These are phyloP conservation scores for Stenichneumon culpator DNA, from an alignment of 2,888 invertebrate species.

Conservation along the genomic window DNA sequence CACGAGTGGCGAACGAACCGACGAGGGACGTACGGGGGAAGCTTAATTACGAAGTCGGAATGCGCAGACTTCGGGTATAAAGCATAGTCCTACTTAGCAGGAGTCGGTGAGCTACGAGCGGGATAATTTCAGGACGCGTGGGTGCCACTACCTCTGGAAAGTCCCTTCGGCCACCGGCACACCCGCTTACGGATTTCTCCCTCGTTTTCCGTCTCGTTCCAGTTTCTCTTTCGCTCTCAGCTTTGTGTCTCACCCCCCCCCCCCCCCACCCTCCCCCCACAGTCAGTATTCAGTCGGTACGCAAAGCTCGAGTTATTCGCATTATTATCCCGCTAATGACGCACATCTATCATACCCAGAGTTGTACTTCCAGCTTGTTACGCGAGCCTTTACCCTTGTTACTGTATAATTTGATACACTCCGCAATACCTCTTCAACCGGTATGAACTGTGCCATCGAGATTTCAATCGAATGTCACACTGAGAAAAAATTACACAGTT, in stretches of 20 bases:
- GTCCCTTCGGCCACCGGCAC: not conserved
- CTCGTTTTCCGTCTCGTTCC: not conserved
- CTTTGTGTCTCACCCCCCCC: not conserved
- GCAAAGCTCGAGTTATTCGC: constrained; percentile 29
- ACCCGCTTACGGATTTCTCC: not conserved
- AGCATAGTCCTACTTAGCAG: constrained; percentile 46
- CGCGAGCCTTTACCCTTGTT: constrained; percentile 9
- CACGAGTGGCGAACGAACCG: constrained; percentile 7
- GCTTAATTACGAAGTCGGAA: constrained; percentile 52
- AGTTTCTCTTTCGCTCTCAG: not conserved
- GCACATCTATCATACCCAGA: constrained; percentile 65
- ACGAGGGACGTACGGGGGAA: constrained; percentile 10
- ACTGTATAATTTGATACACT: not conserved
- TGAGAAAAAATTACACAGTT: too few species aligned
- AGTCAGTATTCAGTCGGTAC: constrained; percentile 14
- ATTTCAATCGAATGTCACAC: too few species aligned
- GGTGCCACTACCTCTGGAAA: not conserved
- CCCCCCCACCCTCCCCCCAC: not conserved
- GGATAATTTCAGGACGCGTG: constrained; percentile 37
- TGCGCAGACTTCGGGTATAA: constrained; percentile 33
- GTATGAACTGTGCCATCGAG: too few species aligned
- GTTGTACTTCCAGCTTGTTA: not conserved
- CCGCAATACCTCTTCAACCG: not conserved
- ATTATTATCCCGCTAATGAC: constrained; percentile 62
- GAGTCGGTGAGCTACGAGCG: constrained; percentile 33